Base-by-base conservation (phyloP, 1,140 invertebrate species). In the Brachionus angularis region DNA sequence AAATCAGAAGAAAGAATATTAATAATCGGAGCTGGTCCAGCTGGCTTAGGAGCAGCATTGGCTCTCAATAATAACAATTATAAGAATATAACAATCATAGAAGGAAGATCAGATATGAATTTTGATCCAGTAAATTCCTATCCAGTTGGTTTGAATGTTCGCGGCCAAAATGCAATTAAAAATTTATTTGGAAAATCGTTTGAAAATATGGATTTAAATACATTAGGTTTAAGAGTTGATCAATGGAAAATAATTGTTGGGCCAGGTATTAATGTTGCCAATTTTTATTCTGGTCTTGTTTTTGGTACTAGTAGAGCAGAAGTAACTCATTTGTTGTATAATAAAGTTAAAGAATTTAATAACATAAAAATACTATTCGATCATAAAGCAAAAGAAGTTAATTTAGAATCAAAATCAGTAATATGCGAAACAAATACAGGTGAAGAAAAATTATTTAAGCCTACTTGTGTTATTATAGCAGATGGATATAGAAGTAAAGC, bases 221-320 rank as follows among this genome's bases (percentile, higher is more conserved):
- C 36, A 23, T 12, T 58, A 12, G 53, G 36, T 18, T 36, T 58
- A 3, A 36, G 53, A 39, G 53, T 58, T 10, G 36, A 58, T 25
- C 33, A 58, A 21, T 58, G 53, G 53, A 58, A 58, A 39, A 58
- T 58, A 18, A 58, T 21, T 25, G 53, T 58, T 39, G 53, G 53
- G 10, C 53, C 53, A 8, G 34, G 34, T 36, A 39, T 58, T 4
- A 58, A 58, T 39, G 53, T 58, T 4, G 53, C 53, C 10, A 58
- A 58, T 58, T 58, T 58, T 58, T 10, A 58, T 18, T 58, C 53
- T 27, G 53, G 53, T 4, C 18, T 58, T 14, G 53, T 58, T 10
- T 39, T 39, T 21, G 53, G 53, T 0, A 58, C 53, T 0, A 58
- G 53, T 23, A 16, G 53, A 58, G 53, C 53, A n/a, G 53, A 58